Evolutionary conservation across 2,113 vertebrate species (phyloP), one percentile per base, ranked within the genome.

Genomic region (Chitala chitala): DNA sequence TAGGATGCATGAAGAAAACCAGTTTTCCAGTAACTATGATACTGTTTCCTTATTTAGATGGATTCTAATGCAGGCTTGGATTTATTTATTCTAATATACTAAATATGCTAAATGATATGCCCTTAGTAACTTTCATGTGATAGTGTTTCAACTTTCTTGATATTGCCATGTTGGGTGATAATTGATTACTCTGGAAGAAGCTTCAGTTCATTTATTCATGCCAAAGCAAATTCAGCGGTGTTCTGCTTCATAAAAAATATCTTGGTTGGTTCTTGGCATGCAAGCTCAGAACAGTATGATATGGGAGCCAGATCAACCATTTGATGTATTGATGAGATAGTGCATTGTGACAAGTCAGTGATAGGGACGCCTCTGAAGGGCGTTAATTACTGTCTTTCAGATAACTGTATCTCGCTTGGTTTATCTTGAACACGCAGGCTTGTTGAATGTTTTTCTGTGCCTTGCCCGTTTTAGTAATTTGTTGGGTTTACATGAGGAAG

Each of bases 51-150:
- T 15, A 36, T 29, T 20, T 17, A 5, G 13, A 51, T 22, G 13
- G 33, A 8, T n/a, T 36, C 48, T 36, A 70, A 22, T 12, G 29
- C 46, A 38, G 1, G 3, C 4, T 17, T 20, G 2, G 24, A 53
- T 36, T 38, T 53, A 36, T 70, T 51, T 53, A 53, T 44, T 13
- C 58, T 76, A 78, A 75, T 77, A 63, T 59, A 85, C 73, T 76
- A 79, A 82, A 83, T 73, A 29, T 53, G n/a, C n/a, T n/a, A n/a
- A n/a, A n/a, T n/a, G n/a, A n/a, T n/a, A n/a, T n/a, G n/a, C n/a
- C n/a, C n/a, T n/a, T n/a, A 83, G 69, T 75, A 24, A 71, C 80
- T 86, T 86, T 81, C 82, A 82, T 80, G 85, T 86, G 82, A 86
- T 84, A 81, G 84, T 87, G 78, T 84, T 73, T 38, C 48, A 65